Evolutionary conservation across 2,888 invertebrate genomes (phyloP), one percentile per base, ranked within the genome.

Genomic region (Trichopoda pennipes): DNA sequence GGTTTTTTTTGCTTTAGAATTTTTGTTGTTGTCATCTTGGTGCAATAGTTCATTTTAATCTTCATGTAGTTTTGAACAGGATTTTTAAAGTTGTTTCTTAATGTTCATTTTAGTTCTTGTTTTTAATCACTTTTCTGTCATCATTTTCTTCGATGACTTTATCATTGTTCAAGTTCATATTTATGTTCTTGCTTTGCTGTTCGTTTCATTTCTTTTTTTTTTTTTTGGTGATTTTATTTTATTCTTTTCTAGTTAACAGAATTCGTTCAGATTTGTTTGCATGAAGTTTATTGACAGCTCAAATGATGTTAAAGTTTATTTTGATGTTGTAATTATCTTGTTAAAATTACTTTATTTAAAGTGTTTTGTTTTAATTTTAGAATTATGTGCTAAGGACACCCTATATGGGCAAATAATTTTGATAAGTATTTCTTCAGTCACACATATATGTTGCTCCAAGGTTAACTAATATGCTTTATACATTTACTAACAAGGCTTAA

Each of bases 311-410:
- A 21, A 47, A 47, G 35, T 69, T 68, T 53, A 68, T 35, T 76
- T 16, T 35, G 12, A 1, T 14, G 3, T 23, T 51, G 19, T 14
- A 21, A 21, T 51, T 87, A 84, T 84, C 84, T 87, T 87, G 28
- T 28, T 28, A 28, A 28, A 28, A 28, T 28, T 2, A 28, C 28
- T 28, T 2, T 6, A 28, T 7, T 28, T 28, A 28, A 28, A 28
- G 7, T 28, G 1, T 4, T 7, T 28, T 28, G 2, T 2, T 28
- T 28, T 28, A 28, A 8, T 28, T 28, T 28, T 6, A 7, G 28
- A 28, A 28, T 28, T 28, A 6, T 2, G 6, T 28, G 28, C 8
- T 28, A 28, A 28, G 28, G 28, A 8, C 8, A 28, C 6, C 8
- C 7, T 6, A 28, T 6, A 28, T 1, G 8, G 7, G 28, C 7